phyloP scores from a whole-genome alignment of 1,140 invertebrate genomes.

The Dreissena rostriformis region DNA sequence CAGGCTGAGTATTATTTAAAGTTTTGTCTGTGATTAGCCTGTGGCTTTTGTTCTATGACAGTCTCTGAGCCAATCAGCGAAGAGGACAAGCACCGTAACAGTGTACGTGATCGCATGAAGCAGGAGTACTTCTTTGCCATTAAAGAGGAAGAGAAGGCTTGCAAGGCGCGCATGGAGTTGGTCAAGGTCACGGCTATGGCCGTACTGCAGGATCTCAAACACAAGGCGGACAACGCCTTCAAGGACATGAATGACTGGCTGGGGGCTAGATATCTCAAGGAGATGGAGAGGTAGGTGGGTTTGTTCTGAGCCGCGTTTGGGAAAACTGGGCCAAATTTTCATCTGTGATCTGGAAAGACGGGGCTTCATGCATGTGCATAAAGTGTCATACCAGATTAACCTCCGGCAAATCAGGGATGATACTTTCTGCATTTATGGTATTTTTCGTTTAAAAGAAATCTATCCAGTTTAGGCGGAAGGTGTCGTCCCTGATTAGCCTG shows the following conservation, averaged over 20 bases:
- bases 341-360: no score
- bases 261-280: constrained; percentile 79
- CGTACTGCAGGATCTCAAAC: constrained; percentile 77
- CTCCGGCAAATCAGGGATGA: no score
- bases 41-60: constrained; percentile 25
- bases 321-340: no score
- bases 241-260: constrained; percentile 81
- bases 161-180: constrained; percentile 73
- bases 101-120: constrained; percentile 72
- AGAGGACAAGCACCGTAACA: constrained; percentile 76
- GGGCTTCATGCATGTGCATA: no score
- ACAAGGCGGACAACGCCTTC: constrained; percentile 77
- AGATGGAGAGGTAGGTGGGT: constrained; percentile 80
- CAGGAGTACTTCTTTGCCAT: constrained; percentile 79
- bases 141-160: constrained; percentile 76
- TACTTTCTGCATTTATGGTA: no score
- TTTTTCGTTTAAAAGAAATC: no score
- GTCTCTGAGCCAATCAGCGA: constrained; percentile 72
- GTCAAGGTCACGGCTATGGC: constrained; percentile 72
- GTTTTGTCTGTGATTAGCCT: no score
- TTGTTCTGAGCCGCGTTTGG: no score
- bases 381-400: no score
- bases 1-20: no score
- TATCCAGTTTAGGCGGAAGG: no score
- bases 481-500: no score